A percentile compares a stretch with the other conserved stretches of the same genome.
Conservation (phyloP, 2,888 invertebrate species). For the Agrotis clavis region DNA sequence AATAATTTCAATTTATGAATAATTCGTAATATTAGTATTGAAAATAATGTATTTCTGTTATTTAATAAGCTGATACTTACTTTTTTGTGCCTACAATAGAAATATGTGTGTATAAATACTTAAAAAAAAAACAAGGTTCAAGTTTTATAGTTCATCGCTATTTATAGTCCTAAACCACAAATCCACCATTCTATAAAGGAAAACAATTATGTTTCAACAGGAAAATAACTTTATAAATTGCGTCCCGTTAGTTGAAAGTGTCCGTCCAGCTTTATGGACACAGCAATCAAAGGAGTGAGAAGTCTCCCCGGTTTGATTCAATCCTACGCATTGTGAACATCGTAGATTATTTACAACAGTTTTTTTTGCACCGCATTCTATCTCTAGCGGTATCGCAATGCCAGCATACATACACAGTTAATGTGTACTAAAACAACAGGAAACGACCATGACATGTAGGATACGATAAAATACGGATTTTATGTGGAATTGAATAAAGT, state of each 20-base stretch:
- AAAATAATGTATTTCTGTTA: too few species aligned
- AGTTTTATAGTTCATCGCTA: slow-evolving; percentile 10
- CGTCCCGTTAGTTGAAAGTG: slow-evolving; percentile 16
- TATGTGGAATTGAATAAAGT: slow-evolving; percentile 76
- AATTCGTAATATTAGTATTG: too few species aligned
- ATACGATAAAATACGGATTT: slow-evolving; percentile 86
- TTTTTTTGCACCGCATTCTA: slow-evolving; percentile 67
- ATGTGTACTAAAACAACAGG: slow-evolving; percentile 78
- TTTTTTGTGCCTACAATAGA: neutral
- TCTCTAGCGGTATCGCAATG: slow-evolving; percentile 74
- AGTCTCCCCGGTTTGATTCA: slow-evolving; percentile 43
- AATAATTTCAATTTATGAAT: neutral
- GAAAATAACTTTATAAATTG: slow-evolving; percentile 32
- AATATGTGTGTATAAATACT: neutral
- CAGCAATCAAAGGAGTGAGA: slow-evolving; percentile 48
- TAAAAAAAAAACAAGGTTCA: neutral
- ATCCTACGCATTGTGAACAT: slow-evolving; percentile 47
- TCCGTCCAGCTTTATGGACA: slow-evolving; percentile 53
- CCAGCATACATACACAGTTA: slow-evolving; percentile 57
- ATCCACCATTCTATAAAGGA: slow-evolving; percentile 11
- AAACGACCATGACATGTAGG: slow-evolving; percentile 82
- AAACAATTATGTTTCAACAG: slow-evolving; percentile 2
- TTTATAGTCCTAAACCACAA: slow-evolving; percentile 25
- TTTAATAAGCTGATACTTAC: too few species aligned
- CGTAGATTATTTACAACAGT: slow-evolving; percentile 34